Evolutionary conservation across 92 coral and sea anemone species (phyloP).

Genomic region (Parazoanthus darwini): DNA sequence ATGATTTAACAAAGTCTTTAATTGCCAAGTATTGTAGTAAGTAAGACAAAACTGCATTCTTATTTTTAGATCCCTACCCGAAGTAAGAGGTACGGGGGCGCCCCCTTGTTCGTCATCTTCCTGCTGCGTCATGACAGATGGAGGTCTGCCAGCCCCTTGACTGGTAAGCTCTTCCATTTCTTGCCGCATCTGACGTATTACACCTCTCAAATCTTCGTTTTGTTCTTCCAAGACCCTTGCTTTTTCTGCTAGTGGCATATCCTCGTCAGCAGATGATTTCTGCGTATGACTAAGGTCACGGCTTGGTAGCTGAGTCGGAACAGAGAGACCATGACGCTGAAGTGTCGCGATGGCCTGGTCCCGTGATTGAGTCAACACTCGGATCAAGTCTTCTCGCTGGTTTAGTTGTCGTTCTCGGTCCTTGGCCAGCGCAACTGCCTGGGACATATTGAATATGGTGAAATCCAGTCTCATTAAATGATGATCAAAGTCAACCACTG

Average conservation of each 20-base stretch:
- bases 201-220: slow-evolving; percentile 76
- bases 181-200: slow-evolving; percentile 91
- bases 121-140: slow-evolving; percentile 59
- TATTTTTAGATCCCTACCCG: slow-evolving; percentile 47
- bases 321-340: slow-evolving; percentile 89
- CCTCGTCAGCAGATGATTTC: not conserved
- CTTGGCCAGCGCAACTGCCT: slow-evolving; percentile 82
- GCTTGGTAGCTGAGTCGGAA: slow-evolving; percentile 82
- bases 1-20: no score
- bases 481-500: not conserved
- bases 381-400: slow-evolving; percentile 83
- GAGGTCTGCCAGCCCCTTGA: slow-evolving; percentile 74
- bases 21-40: no score
- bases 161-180: slow-evolving; percentile 91
- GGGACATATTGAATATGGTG: not conserved
- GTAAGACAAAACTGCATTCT: not conserved
- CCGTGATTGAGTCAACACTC: slow-evolving; percentile 78
- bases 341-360: slow-evolving; percentile 91
- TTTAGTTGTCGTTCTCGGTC: slow-evolving; percentile 74
- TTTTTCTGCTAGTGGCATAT: slow-evolving; percentile 47
- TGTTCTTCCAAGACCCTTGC: slow-evolving; percentile 57
- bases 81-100: slow-evolving; percentile 70
- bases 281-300: slow-evolving; percentile 49
- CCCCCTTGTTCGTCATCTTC: slow-evolving; percentile 45
- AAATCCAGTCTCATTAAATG: not conserved